Base-by-base conservation (phyloP, 2,888 invertebrate species). In the Pachliopta kotzebuea region DNA sequence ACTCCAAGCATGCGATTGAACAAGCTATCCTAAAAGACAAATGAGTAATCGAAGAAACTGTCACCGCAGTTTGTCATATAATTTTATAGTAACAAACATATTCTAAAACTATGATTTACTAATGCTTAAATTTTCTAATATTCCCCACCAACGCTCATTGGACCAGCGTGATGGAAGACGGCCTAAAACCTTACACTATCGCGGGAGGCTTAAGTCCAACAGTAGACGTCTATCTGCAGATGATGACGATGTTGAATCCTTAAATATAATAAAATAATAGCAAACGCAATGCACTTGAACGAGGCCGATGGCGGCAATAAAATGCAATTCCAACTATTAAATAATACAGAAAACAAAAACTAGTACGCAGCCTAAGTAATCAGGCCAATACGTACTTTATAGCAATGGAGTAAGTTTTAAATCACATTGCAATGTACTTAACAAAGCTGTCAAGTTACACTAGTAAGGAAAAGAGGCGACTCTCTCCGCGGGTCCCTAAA, bases 401-500 rank as follows among this genome's bases (percentile, higher is more conserved):
- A 23, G 37, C 37, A 56, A 14, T n/a, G 37, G 21, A 37, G 9
- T 21, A 56, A 21, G 23, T 56, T 21, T 56, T 21, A 37, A 37
- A 37, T 31, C 21, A 24, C 21, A 60, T 37, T 42, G 31, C 37
- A 31, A 42, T 37, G 53, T 53, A 14, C 37, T 53, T 37, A 37
- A 53, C 20, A 29, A 11, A n/a, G 18, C 37, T 37, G 24, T 60
- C 37, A 56, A 45, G 52, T 60, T 24, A n/a, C 8, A 59, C 58
- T 20, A 20, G 23, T 56, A 50, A 55, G 60, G 37, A 42, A 42
- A 23, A 26, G 53, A 63, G 63, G 42, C 63, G 45, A 63, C 64
- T 64, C 64, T 64, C 60, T 56, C 64, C 55, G 55, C 37, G 23
- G 52, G 8, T 4, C 64, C 64, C 60, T 64, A 64, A 37, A 64